Conservation (phyloP, 2,888 invertebrate species). For the Diloba caeruleocephala region DNA sequence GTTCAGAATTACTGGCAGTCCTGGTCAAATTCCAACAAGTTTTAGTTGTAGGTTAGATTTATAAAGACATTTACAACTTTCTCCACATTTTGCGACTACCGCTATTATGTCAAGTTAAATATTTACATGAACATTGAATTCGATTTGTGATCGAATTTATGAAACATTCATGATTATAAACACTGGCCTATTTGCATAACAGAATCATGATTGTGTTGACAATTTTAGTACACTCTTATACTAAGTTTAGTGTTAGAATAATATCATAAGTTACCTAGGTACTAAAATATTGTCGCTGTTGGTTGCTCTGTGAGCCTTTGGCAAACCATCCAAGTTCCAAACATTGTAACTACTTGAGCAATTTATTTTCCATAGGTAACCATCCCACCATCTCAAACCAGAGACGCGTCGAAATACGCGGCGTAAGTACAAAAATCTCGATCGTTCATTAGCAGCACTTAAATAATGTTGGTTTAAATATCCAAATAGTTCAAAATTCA, state of each 20-base stretch:
- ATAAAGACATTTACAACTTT: conserved; percentile 56
- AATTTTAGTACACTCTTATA: conserved; percentile 19
- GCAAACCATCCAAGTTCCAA: neutral
- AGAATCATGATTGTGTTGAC: conserved; percentile 23
- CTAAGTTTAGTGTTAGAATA: conserved; percentile 3
- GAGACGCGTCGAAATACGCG: too few relatives aligned
- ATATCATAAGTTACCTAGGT: neutral
- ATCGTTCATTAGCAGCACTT: too few relatives aligned
- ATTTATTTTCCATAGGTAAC: too few relatives aligned
- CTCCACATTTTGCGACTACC: conserved; percentile 42
- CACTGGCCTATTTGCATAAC: conserved; percentile 32
- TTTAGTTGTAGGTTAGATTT: conserved; percentile 37
- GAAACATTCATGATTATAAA: conserved; percentile 44
- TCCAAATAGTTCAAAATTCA: too few relatives aligned
- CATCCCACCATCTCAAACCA: too few relatives aligned
- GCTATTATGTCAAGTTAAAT: conserved; percentile 44
- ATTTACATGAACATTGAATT: conserved; percentile 56
- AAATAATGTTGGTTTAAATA: too few relatives aligned
- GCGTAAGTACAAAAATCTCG: too few relatives aligned
- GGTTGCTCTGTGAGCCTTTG: neutral
- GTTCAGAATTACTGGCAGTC: conserved; percentile 6
- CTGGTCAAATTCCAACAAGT: neutral
- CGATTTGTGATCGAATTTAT: conserved; percentile 54
- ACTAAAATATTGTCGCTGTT: neutral
- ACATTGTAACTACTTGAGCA: neutral